Evolutionary conservation across 2,113 vertebrate species (phyloP).

Genomic region (Entosphenus tridentatus): DNA sequence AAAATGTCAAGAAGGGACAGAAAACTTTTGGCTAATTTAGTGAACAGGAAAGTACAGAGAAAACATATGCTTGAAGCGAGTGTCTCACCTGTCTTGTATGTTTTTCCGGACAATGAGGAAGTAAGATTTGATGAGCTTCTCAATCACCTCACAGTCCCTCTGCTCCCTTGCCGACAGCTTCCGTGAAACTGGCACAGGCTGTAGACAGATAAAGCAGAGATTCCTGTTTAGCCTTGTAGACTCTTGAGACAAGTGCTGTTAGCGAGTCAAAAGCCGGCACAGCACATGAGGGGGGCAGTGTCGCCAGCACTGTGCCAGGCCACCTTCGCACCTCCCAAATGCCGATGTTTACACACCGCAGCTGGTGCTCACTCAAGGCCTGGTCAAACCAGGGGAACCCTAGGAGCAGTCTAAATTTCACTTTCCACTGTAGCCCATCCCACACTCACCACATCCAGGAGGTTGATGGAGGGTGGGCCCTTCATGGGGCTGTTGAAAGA

Average conservation of each 20-base stretch:
- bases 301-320: no score
- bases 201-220: conserved; percentile 6
- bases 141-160: conserved; percentile 90
- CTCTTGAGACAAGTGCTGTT: no score
- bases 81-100: conserved; percentile 75
- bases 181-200: conserved; percentile 88
- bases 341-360: no score
- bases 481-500: conserved; percentile 37
- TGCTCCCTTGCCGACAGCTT: conserved; percentile 85
- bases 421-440: not conserved
- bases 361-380: no score
- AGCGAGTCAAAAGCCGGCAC: no score
- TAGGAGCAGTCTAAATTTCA: not conserved
- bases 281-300: no score
- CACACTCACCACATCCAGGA: conserved; percentile 65
- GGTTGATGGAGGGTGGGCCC: conserved; percentile 54
- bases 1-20: not conserved
- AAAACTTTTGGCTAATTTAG: not conserved
- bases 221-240: no score
- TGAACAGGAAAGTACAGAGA: not conserved
- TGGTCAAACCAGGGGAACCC: no score
- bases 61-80: not conserved
- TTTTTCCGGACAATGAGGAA: conserved; percentile 97
- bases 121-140: conserved; percentile 91
- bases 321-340: no score